A percentile compares a stretch with the other conserved stretches of the same genome.
Conservation (phyloP, 2,888 invertebrate species). For the Crossocerus cetratus region DNA sequence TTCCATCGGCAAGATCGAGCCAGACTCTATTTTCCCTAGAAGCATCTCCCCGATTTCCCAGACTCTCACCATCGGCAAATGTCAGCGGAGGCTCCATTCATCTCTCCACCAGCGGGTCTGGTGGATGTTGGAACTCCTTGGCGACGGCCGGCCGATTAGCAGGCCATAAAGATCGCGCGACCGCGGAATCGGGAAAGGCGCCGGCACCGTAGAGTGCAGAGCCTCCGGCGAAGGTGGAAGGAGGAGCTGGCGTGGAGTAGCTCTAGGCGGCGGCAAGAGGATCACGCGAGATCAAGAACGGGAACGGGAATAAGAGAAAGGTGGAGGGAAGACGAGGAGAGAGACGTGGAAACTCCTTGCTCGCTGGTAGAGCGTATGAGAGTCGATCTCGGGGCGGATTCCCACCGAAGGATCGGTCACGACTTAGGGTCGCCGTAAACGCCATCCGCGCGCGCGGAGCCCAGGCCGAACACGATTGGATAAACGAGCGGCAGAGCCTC, state of each 20-base stretch:
- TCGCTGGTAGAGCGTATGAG: constrained; percentile 69
- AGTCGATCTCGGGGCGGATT: constrained; percentile 76
- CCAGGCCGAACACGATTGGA: too few relatives aligned
- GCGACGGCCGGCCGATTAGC: constrained; percentile 36
- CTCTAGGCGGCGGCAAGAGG: constrained; percentile 22
- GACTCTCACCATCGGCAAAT: too few relatives aligned
- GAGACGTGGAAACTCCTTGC: constrained; percentile 55
- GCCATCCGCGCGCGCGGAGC: constrained; percentile 50
- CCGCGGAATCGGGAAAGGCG: constrained; percentile 21
- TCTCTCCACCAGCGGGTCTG: too few relatives aligned
- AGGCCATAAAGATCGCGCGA: constrained; percentile 26
- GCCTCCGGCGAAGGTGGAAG: too few relatives aligned
- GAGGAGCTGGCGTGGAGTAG: too few relatives aligned
- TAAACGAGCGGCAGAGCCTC: too few relatives aligned
- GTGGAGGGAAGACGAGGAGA: constrained; percentile 24
- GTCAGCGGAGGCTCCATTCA: too few relatives aligned
- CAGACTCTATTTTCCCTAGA: too few relatives aligned
- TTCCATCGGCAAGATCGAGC: too few relatives aligned
- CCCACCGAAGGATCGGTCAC: constrained; percentile 75
- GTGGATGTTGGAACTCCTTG: too few relatives aligned
- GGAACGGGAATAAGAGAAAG: constrained; percentile 18
- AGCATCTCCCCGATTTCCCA: too few relatives aligned
- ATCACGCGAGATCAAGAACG: constrained; percentile 15
- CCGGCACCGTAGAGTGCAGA: too few relatives aligned
- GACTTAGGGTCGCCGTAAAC: constrained; percentile 68